phyloP scores from a whole-genome alignment of 2,797 vertebrate species.

The Centroberyx gerrardi region DNA sequence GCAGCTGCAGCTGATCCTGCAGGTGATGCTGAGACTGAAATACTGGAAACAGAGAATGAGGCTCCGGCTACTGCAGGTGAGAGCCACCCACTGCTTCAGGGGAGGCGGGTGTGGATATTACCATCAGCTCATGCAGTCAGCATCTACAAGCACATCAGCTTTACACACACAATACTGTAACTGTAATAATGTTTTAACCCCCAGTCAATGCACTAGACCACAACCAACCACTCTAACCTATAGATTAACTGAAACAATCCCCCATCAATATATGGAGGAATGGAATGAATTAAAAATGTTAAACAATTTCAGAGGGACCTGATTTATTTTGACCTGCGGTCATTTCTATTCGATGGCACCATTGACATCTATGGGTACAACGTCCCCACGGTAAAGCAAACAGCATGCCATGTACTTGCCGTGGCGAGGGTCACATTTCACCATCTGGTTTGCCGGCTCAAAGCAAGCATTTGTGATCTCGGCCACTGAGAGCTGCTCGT shows the following conservation, averaged over 20 bases:
- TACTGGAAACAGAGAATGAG: conserved; percentile 71
- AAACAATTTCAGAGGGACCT: conserved; percentile 40
- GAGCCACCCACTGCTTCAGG: conserved; percentile 89
- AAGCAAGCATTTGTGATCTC: no score
- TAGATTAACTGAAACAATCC: conserved; percentile 22
- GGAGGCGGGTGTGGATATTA: conserved; percentile 84
- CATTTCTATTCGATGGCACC: conserved; percentile 38
- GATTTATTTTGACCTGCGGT: conserved; percentile 72
- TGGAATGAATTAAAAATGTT: conserved; percentile 33
- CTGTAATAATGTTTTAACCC: conserved; percentile 30
- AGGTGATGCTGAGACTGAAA: conserved; percentile 65
- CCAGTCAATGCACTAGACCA: conserved; percentile 15
- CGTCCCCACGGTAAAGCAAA: no score
- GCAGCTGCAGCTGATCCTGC: conserved; percentile 18
- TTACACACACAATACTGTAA: conserved; percentile 28
- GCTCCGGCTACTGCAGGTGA: conserved; percentile 79
- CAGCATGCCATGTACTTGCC: no score
- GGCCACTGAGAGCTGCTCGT: no score
- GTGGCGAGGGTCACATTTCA: no score
- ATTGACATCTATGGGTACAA: no score
- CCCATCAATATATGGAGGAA: conserved; percentile 16
- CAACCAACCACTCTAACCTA: conserved; percentile 2
- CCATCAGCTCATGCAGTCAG: conserved; percentile 15
- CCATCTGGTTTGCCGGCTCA: no score
- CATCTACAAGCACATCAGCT: conserved; percentile 11